Base-by-base conservation (phyloP, 2,113 vertebrate species). In the Planiliza haematocheilus region DNA sequence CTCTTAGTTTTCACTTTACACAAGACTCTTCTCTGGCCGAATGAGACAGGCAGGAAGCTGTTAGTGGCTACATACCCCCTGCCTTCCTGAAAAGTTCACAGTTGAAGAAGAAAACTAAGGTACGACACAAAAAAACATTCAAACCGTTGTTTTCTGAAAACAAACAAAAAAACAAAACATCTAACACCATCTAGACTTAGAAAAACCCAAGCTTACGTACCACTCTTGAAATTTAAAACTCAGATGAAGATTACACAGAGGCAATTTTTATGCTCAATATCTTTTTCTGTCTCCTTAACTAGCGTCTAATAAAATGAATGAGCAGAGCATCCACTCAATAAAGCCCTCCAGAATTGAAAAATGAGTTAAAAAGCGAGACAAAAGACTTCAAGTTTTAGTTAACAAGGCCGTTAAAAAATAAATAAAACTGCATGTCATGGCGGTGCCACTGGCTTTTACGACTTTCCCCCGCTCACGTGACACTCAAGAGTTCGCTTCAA, bases 1-100 rank as follows among this genome's bases (percentile, higher is more conserved):
- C 72, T 61, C 58, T 8, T 21, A 57, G 43, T 77, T 82, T 63
- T 68, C 65, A 78, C 60, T 87, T 74, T 53, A 49, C 70, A 52
- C 70, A 41, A 66, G 63, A 80, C 68, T 72, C 43, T 71, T 66
- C 79, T 68, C 41, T 30, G 50, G 18, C 50, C 70, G 77, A 81
- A 89, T 67, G 68, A 74, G 53, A 30, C 43, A 21, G 74, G 63
- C 30, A 56, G 45, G 52, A 57, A 51, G 50, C 53, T 55, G 64
- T 58, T 57, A 64, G 36, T 6, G 55, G 30, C 55, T 37, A 7
- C 30, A 12, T 6, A n/a, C 6, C 11, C 45, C 21, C 48, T 36
- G 18, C 34, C 30, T 49, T 20, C 18, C 43, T 53, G 8, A 57
- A 48, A 52, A 52, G 46, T 34, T 77, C n/a, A 24, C 37, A 41